A percentile compares a stretch with the other conserved stretches of the same genome.
Evolutionary conservation across 2,113 vertebrate genomes (phyloP).

Genomic region (Artemisiospiza belli): DNA sequence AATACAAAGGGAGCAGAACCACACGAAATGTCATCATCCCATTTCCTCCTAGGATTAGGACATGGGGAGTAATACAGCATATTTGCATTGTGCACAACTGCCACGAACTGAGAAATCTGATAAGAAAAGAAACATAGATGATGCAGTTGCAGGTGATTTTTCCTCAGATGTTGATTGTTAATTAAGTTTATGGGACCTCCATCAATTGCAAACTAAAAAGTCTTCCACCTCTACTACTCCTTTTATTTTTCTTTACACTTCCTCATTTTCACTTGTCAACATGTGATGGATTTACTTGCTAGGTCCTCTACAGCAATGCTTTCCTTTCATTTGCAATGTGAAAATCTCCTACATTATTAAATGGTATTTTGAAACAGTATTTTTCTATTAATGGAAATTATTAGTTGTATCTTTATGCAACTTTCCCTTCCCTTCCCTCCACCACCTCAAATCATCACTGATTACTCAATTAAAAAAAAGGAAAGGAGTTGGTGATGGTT

Average conservation of each 20-base stretch:
- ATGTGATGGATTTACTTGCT: slow-evolving; percentile 60
- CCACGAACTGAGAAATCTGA: not conserved
- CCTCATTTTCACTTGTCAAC: slow-evolving; percentile 75
- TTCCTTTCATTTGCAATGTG: slow-evolving; percentile 54
- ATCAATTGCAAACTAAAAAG: slow-evolving; percentile 45
- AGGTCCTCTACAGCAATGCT: slow-evolving; percentile 15
- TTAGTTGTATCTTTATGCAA: not conserved
- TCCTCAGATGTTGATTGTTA: slow-evolving; percentile 55
- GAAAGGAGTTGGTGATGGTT: not conserved
- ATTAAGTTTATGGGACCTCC: slow-evolving; percentile 59
- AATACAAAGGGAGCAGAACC: not conserved
- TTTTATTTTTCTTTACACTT: slow-evolving; percentile 53
- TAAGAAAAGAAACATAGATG: slow-evolving; percentile 16
- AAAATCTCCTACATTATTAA: slow-evolving; percentile 44
- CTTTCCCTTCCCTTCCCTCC: not conserved
- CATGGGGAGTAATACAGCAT: not conserved
- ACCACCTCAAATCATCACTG: not conserved
- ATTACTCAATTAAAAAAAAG: not conserved
- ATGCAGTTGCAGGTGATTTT: slow-evolving; percentile 3
- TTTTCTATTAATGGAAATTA: slow-evolving; percentile 42
- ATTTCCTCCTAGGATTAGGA: not conserved
- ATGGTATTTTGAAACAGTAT: slow-evolving; percentile 24
- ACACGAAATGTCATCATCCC: not conserved
- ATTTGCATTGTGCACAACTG: not conserved
- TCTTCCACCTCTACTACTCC: slow-evolving; percentile 56